Conservation (phyloP, 2,113 vertebrate genomes). For the Zosterops lateralis region DNA sequence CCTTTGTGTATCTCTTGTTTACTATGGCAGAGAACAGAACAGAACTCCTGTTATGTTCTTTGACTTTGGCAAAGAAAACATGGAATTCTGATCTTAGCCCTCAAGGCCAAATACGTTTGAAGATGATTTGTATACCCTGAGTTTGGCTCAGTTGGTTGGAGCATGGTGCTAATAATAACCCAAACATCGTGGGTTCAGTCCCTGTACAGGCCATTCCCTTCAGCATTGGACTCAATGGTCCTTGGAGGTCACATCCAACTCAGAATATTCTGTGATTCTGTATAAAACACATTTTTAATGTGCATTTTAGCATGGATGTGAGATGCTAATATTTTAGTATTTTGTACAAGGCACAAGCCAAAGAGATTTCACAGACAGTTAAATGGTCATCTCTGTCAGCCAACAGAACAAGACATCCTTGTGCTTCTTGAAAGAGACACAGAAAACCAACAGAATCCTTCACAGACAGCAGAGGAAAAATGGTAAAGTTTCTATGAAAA, state of each 20-base stretch:
- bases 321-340: background rate
- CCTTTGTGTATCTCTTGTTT: background rate
- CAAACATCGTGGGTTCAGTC: fast-evolving
- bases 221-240: background rate
- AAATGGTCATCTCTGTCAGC: background rate
- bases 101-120: background rate
- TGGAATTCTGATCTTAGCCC: background rate
- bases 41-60: background rate
- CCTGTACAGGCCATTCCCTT: background rate
- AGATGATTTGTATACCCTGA: background rate
- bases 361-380: background rate
- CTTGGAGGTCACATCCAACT: background rate
- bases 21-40: background rate
- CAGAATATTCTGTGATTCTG: background rate
- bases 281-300: background rate
- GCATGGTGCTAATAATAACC: background rate
- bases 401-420: background rate
- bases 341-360: background rate
- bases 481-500: background rate
- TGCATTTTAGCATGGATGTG: background rate
- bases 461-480: background rate
- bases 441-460: background rate
- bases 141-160: background rate
- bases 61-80: background rate
- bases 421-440: background rate